Percentiles rank a stretch among this genome's conserved stretches.
These are phyloP conservation scores for Macquaria australasica DNA, from an alignment of 2,113 vertebrate genomes.

Conservation along the genomic window DNA sequence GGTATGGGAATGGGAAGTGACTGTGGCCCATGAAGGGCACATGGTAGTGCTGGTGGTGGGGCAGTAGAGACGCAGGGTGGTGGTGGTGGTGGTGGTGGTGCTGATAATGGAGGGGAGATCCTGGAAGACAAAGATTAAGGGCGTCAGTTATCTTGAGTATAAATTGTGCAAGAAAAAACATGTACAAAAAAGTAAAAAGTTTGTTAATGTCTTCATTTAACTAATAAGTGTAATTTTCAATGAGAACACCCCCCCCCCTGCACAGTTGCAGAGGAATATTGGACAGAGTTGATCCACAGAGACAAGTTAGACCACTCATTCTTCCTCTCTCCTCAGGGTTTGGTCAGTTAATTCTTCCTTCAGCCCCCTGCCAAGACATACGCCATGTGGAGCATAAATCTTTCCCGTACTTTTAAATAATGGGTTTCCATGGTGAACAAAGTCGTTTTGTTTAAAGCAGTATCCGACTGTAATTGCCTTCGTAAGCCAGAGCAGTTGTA, in stretches of 20 bases:
- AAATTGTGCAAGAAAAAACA: neutral
- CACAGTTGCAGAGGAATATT: constrained; percentile 13
- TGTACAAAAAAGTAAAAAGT: neutral
- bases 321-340: neutral
- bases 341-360: constrained; percentile 18
- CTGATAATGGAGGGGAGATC: constrained; percentile 73
- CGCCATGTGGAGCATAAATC: constrained; percentile 53
- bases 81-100: constrained; percentile 61
- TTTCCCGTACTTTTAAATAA: constrained; percentile 39
- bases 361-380: constrained; percentile 29
- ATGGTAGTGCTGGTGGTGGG: constrained; percentile 82
- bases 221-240: neutral
- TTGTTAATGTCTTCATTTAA: neutral
- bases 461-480: constrained; percentile 55
- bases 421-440: constrained; percentile 70
- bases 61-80: constrained; percentile 64
- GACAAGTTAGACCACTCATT: constrained; percentile 21
- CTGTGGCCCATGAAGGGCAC: constrained; percentile 74
- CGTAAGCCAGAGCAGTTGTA: constrained; percentile 30
- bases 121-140: constrained; percentile 65
- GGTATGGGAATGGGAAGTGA: constrained; percentile 82
- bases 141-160: neutral
- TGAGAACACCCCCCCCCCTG: neutral
- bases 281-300: neutral
- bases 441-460: constrained; percentile 64